A percentile compares a stretch with the other conserved stretches of the same genome.
Evolutionary conservation across 2,113 vertebrate genomes (phyloP).

Genomic region (Esox niger): DNA sequence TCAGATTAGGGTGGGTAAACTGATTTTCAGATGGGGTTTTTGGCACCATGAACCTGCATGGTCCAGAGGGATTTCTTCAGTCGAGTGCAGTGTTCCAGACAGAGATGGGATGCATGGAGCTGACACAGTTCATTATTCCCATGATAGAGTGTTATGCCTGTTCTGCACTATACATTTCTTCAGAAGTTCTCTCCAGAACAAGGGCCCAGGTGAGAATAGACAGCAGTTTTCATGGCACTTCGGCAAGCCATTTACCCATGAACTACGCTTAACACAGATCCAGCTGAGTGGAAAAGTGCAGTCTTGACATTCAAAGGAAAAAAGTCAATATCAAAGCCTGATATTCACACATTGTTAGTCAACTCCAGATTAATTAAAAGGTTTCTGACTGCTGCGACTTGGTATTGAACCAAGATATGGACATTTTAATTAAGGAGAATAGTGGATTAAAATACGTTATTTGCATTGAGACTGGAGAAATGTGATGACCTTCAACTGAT

Average conservation of each 20-base stretch:
- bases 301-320: no score
- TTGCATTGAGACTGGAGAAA: no score
- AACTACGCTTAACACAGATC: background rate
- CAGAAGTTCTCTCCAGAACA: constrained; percentile 23
- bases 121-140: constrained; percentile 46
- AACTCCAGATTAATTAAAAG: no score
- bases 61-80: constrained; percentile 29
- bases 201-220: constrained; percentile 20
- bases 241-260: background rate
- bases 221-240: background rate
- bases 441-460: no score
- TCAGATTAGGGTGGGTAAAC: background rate
- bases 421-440: no score
- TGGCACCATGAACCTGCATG: background rate
- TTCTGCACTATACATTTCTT: constrained; percentile 29
- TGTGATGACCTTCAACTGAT: no score
- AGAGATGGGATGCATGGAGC: constrained; percentile 45
- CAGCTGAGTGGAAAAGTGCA: background rate
- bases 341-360: background rate
- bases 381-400: no score
- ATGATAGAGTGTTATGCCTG: constrained; percentile 38
- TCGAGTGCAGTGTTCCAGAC: constrained; percentile 53
- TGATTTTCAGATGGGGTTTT: background rate
- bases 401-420: no score
- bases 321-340: no score